These are phyloP conservation scores for Australoheros scitulus DNA, from an alignment of 2,113 vertebrate species.

Conservation along the genomic window DNA sequence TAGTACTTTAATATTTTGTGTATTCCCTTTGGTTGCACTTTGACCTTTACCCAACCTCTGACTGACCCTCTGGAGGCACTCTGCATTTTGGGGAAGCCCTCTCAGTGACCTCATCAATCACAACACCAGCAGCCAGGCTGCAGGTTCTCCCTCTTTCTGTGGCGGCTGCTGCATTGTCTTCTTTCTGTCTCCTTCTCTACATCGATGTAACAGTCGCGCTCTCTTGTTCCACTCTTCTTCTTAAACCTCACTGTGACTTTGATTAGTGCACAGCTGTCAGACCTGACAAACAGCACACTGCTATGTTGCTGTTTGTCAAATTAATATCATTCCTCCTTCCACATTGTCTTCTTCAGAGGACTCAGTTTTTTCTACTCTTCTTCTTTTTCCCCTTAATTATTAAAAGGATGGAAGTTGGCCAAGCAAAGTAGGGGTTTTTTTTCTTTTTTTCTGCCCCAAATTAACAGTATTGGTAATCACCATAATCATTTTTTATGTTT, in stretches of 20 bases:
- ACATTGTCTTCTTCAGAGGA: slow-evolving; percentile 5
- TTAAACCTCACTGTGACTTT: slow-evolving; percentile 7
- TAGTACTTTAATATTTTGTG: background rate
- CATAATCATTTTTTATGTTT: too few species aligned
- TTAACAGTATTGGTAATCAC: background rate
- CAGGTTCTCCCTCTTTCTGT: slow-evolving; percentile 66
- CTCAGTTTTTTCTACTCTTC: background rate
- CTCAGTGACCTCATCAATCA: slow-evolving; percentile 81
- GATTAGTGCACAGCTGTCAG: slow-evolving; percentile 19
- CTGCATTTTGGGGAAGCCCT: slow-evolving; percentile 71
- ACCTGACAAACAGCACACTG: slow-evolving; percentile 11
- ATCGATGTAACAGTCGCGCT: slow-evolving; percentile 19
- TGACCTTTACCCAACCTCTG: slow-evolving; percentile 74
- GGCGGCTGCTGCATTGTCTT: slow-evolving; percentile 52
- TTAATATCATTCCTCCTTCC: slow-evolving; percentile 17
- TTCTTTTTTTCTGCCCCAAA: background rate
- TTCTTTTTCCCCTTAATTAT: background rate
- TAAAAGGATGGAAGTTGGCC: background rate
- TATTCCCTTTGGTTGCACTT: slow-evolving; percentile 68
- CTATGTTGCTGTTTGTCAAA: background rate
- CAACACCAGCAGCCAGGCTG: slow-evolving; percentile 61
- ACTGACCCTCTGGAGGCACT: slow-evolving; percentile 70
- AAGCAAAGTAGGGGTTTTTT: background rate
- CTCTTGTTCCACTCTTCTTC: slow-evolving; percentile 19
- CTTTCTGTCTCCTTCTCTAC: slow-evolving; percentile 36